Conservation (phyloP, 2,113 vertebrate genomes). For the Zosterops japonicus region DNA sequence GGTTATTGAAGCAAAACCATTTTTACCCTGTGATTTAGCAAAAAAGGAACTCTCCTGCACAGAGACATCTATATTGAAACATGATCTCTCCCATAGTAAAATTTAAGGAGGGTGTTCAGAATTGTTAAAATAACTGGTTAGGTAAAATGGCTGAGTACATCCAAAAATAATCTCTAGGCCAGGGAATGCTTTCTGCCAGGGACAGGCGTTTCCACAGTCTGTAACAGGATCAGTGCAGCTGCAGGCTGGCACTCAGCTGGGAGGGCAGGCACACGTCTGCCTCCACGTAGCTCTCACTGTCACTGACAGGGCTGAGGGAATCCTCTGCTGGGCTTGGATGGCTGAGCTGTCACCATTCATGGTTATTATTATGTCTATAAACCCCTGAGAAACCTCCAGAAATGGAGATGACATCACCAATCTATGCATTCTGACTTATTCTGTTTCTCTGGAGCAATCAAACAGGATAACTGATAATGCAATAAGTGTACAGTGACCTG, state of each 20-base stretch:
- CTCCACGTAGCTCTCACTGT: neutral
- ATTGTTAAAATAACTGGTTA: neutral
- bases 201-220: accelerated
- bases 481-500: accelerated
- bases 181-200: neutral
- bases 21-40: neutral
- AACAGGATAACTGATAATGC: neutral
- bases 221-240: neutral
- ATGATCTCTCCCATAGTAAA: neutral
- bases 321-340: neutral
- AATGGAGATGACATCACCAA: neutral
- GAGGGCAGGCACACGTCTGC: neutral
- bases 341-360: neutral
- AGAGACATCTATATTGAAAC: neutral
- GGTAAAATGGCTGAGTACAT: neutral
- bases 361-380: neutral
- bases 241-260: neutral
- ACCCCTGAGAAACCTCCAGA: neutral
- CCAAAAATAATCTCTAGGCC: neutral
- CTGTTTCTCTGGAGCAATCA: neutral
- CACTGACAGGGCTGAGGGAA: neutral
- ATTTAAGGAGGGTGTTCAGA: neutral
- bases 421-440: neutral
- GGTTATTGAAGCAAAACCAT: neutral
- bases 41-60: neutral